These are phyloP conservation scores for Dendrophyllia cribrosa DNA, from an alignment of 64 coral and sea anemone species.

Conservation along the genomic window DNA sequence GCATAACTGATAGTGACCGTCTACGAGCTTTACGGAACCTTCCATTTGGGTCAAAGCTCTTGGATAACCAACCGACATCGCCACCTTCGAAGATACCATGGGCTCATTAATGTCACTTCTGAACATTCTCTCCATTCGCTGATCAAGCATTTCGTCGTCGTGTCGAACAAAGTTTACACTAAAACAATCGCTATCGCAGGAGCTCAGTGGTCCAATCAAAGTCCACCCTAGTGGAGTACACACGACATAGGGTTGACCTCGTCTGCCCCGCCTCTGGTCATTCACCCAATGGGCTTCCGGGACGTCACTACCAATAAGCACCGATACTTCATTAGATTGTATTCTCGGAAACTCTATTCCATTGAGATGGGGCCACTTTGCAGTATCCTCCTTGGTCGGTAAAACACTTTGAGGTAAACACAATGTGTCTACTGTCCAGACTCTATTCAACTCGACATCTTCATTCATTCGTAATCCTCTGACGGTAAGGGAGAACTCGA, in stretches of 20 bases:
- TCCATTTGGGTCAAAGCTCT: slow-evolving; percentile 22
- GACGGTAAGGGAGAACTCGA: slow-evolving; percentile 46
- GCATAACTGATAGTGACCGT: slow-evolving; percentile 16
- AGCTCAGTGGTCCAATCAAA: slow-evolving; percentile 43
- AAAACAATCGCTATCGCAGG: neutral
- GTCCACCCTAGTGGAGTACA: slow-evolving; percentile 63
- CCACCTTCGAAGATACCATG: neutral
- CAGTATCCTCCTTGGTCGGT: slow-evolving; percentile 11
- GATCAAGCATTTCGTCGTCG: neutral
- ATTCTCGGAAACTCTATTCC: slow-evolving; percentile 16
- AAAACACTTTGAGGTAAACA: slow-evolving; percentile 25
- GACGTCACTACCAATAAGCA: slow-evolving; percentile 62
- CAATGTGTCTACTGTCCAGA: slow-evolving; percentile 48
- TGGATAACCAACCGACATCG: slow-evolving; percentile 6
- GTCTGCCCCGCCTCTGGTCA: slow-evolving; percentile 42
- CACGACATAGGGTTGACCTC: no score
- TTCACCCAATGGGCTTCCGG: slow-evolving; percentile 77
- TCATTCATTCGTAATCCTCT: slow-evolving; percentile 16
- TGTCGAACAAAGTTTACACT: slow-evolving; percentile 19
- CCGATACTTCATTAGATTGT: slow-evolving; percentile 38
- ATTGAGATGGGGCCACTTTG: slow-evolving; percentile 48
- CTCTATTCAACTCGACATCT: slow-evolving; percentile 26
- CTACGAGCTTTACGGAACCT: neutral
- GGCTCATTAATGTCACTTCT: neutral
- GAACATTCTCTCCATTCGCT: slow-evolving; percentile 9